Percentiles rank a stretch among this genome's conserved stretches.
Conservation (phyloP, 2,888 invertebrate species). For the Bhutanitis thaidina region DNA sequence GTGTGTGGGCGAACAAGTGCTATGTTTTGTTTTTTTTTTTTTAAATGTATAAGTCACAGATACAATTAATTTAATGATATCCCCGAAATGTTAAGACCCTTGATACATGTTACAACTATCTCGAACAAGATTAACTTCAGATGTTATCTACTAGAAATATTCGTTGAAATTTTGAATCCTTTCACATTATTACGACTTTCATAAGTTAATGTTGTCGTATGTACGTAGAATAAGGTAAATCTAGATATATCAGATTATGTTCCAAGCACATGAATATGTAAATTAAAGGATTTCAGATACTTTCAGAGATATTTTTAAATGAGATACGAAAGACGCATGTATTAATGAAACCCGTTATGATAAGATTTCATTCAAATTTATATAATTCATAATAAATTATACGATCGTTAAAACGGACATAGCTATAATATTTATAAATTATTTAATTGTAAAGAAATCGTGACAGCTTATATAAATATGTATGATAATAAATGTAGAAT, state of each 20-base stretch:
- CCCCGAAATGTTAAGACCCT: constrained; percentile 21
- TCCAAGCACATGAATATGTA: constrained; percentile 16
- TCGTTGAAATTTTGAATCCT: constrained; percentile 1
- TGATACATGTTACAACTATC: constrained; percentile 22
- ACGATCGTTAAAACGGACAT: no score
- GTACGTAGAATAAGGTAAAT: constrained; percentile 10
- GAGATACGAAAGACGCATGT: not conserved
- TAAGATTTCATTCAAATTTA: not conserved
- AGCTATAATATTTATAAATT: no score
- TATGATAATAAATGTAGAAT: no score
- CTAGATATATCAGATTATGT: constrained; percentile 10
- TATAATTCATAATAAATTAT: no score
- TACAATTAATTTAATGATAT: constrained; percentile 21
- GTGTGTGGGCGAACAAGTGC: no score
- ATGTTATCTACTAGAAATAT: constrained; percentile 17
- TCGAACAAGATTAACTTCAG: constrained; percentile 20
- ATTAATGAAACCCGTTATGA: constrained; percentile 12
- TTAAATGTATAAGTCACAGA: not conserved
- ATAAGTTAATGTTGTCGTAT: not conserved
- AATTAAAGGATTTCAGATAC: constrained; percentile 15
- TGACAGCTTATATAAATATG: no score
- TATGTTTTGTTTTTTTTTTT: no score
- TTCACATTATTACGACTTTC: constrained; percentile 11
- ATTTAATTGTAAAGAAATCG: no score
- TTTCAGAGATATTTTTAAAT: constrained; percentile 1